A percentile compares a stretch with the other conserved stretches of the same genome.
Conservation (phyloP, 2,113 vertebrate species). For the Pelusios castaneus region DNA sequence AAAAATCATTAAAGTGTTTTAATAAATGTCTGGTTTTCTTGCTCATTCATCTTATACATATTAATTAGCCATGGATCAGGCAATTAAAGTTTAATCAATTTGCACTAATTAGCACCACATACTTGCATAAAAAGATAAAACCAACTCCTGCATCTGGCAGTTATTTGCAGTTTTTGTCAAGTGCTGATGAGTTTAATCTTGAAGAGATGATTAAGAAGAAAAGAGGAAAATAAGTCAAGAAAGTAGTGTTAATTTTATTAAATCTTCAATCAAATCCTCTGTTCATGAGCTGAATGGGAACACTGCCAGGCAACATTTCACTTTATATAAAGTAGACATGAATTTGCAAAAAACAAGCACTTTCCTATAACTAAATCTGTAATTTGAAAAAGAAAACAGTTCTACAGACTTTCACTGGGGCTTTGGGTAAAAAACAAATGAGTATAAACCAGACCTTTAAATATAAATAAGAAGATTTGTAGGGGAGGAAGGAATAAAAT, state of each 20-base stretch:
- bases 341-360: conserved; percentile 32
- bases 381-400: neutral
- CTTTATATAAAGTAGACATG: conserved; percentile 31
- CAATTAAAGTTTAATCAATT: conserved; percentile 91
- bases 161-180: conserved; percentile 90
- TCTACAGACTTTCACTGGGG: neutral
- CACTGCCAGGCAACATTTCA: conserved; percentile 71
- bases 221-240: conserved; percentile 80
- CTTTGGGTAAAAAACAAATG: neutral
- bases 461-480: neutral
- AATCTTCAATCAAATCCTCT: conserved; percentile 79
- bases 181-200: conserved; percentile 89
- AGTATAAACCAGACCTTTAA: neutral
- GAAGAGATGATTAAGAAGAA: conserved; percentile 86
- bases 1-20: conserved; percentile 89
- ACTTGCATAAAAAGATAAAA: conserved; percentile 89
- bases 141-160: conserved; percentile 84
- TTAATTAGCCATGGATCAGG: conserved; percentile 89
- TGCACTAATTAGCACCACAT: conserved; percentile 89
- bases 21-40: conserved; percentile 87
- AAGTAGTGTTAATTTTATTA: conserved; percentile 86
- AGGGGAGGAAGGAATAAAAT: neutral
- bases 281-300: conserved; percentile 66
- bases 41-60: conserved; percentile 89
- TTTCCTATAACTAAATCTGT: conserved; percentile 27